These are phyloP conservation scores for Buceros bicornis DNA, from an alignment of 2,797 vertebrate species.

Conservation along the genomic window DNA sequence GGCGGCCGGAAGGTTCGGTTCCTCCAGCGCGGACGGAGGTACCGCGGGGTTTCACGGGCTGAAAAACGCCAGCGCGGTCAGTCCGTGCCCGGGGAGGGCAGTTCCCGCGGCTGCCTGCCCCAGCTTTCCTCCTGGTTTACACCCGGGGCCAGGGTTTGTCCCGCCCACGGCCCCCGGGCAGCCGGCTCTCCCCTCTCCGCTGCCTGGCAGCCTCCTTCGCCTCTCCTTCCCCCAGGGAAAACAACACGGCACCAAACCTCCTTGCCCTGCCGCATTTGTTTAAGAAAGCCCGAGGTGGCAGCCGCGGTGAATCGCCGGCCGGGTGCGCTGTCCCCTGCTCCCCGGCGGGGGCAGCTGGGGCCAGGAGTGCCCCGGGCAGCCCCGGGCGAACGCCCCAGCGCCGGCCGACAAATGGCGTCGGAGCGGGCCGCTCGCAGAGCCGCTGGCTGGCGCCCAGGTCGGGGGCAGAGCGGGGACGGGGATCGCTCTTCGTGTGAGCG, in stretches of 20 bases:
- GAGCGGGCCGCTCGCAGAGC: fast-evolving
- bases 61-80: background rate
- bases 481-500: background rate
- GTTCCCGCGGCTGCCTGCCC: background rate
- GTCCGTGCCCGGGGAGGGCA: background rate
- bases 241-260: background rate
- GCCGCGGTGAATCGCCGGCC: background rate
- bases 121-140: background rate
- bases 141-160: background rate
- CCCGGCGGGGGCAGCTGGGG: background rate
- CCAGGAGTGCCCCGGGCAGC: background rate
- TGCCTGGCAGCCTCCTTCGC: background rate
- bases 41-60: background rate
- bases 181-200: background rate
- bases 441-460: background rate
- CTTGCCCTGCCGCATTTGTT: background rate
- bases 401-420: background rate
- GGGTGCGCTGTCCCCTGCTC: background rate
- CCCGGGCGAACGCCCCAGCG: background rate
- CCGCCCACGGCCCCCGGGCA: background rate
- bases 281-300: background rate
- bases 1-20: background rate
- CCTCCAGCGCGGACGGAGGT: fast-evolving
- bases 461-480: background rate
- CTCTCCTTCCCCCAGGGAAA: background rate